phyloP scores from a whole-genome alignment of 2,888 invertebrate species.

The Dione vanillae region DNA sequence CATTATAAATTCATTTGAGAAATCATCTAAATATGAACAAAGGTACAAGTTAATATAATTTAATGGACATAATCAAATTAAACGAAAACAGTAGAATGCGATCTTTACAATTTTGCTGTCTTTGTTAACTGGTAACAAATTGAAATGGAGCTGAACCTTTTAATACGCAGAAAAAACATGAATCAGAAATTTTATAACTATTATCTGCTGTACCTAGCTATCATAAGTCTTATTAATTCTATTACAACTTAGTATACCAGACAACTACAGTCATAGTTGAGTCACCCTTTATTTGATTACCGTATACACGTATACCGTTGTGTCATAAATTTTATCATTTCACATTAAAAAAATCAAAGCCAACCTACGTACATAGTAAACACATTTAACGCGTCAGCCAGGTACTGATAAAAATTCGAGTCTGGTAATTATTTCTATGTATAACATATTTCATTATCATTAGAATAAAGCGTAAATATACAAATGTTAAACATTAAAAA shows the following conservation, averaged over 20 bases:
- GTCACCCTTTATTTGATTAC: not conserved
- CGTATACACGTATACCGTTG: not conserved
- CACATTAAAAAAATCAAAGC: not conserved
- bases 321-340: not conserved
- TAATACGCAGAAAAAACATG: not conserved
- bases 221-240: not conserved
- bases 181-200: not conserved
- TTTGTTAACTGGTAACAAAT: not conserved
- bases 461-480: too few species aligned
- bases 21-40: not conserved
- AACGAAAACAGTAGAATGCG: not conserved
- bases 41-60: not conserved
- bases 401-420: not conserved
- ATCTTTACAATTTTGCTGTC: not conserved
- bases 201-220: not conserved
- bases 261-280: not conserved
- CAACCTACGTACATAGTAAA: not conserved
- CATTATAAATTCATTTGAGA: not conserved
- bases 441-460: too few species aligned
- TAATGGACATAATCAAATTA: not conserved
- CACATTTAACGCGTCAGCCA: not conserved
- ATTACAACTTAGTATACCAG: not conserved
- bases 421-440: too few species aligned
- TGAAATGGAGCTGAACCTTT: not conserved
- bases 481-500: too few species aligned